These are phyloP conservation scores for Todiramphus chloris DNA, from an alignment of 2,113 vertebrate species.

Conservation along the genomic window DNA sequence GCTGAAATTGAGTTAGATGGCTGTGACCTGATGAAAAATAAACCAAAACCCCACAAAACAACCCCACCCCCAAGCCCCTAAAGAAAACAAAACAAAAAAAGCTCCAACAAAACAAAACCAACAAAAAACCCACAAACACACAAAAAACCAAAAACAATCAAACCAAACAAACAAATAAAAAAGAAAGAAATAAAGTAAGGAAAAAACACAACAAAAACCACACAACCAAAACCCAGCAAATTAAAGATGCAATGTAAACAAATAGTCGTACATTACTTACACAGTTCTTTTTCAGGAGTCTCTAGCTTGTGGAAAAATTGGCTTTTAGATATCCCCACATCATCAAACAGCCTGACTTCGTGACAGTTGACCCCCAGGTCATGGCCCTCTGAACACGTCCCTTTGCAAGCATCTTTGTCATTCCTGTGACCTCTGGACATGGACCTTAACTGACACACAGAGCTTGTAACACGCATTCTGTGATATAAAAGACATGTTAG, in stretches of 20 bases:
- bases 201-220: background rate
- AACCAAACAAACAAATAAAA: background rate
- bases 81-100: background rate
- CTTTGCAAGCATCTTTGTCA: background rate
- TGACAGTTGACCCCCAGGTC: fast-evolving
- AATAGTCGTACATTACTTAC: background rate
- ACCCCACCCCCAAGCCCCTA: background rate
- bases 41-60: background rate
- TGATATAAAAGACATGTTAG: background rate
- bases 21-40: background rate
- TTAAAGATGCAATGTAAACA: background rate
- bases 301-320: background rate
- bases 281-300: background rate
- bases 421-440: background rate
- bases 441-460: background rate
- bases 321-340: background rate
- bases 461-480: background rate
- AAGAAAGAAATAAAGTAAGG: background rate
- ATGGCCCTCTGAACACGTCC: background rate
- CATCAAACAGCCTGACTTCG: background rate
- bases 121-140: background rate
- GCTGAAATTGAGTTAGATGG: background rate
- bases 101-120: background rate
- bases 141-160: background rate
- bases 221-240: background rate